Evolutionary conservation across 2,888 invertebrate genomes (phyloP).

Genomic region (Pharmacophagus antenor): DNA sequence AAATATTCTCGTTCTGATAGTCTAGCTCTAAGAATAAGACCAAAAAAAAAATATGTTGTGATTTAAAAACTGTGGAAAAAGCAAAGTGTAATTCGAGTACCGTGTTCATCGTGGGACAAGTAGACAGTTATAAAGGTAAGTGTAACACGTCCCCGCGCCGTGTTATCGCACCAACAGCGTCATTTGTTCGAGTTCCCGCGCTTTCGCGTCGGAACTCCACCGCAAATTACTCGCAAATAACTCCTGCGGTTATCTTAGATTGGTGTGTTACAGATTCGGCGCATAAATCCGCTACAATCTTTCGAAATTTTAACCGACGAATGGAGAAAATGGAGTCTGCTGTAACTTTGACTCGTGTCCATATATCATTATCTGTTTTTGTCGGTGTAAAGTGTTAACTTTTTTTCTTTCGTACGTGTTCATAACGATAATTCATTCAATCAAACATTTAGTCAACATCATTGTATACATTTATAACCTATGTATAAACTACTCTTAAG

Average conservation of each 20-base stretch:
- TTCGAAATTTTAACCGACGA: background rate
- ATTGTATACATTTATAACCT: no score
- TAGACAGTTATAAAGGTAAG: background rate
- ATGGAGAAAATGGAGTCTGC: background rate
- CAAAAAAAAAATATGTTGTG: no score
- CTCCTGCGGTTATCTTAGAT: slow-evolving; percentile 21
- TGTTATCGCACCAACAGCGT: background rate
- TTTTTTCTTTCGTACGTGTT: no score
- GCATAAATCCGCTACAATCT: slow-evolving; percentile 6
- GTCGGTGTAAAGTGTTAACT: no score
- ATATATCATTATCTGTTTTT: background rate
- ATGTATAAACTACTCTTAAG: no score
- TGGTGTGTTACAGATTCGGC: slow-evolving; percentile 12
- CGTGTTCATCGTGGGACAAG: background rate
- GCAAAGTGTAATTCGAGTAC: background rate
- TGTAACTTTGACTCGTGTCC: background rate
- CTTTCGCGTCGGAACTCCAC: slow-evolving; percentile 19
- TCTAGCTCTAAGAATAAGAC: no score
- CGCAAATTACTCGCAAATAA: slow-evolving; percentile 26
- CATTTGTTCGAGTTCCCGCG: slow-evolving; percentile 19
- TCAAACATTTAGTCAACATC: no score
- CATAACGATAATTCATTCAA: no score
- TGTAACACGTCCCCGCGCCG: background rate
- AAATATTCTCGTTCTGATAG: no score
- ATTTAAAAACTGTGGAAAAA: background rate